Evolutionary conservation across 2,888 invertebrate species (phyloP), one percentile per base, ranked within the genome.

Genomic region (Cheiracanthium punctorium): DNA sequence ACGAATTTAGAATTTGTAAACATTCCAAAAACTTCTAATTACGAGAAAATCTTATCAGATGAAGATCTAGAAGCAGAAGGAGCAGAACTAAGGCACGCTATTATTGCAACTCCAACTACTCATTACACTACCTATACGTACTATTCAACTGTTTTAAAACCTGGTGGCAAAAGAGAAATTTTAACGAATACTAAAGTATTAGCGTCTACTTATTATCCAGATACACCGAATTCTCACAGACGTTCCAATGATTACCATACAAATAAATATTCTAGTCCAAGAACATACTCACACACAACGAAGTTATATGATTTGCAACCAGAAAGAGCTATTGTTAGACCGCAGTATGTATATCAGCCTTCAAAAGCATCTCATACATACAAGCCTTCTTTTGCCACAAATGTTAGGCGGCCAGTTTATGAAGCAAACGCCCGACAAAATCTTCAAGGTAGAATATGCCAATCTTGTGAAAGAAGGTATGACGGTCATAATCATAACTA

Each of bases 161-260:
- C 96, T 84, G 95, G 95, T 41, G 96, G 96, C 92, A 96, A 96
- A 0, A 95, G 96, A 91, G 73, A 48, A 24, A 65, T 88, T 14
- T 67, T 77, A 29, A 88, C 77, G 10, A 77, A 67, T n/a, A 81
- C 81, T 5, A 84, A 85, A 73, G 80, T 88, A 30, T 52, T 65
- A 29, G 20, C 82, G n/a, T 67, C 88, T 17, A 80, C 71, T 4
- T 76, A 75, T 43, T 41, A 80, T 58, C 29, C 32, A n/a, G 41
- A 76, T 14, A 28, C 37, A n/a, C 29, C 67, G n/a, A n/a, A 33
- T 69, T 20, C 14, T 0, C 20, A 37, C 1, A 10, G 10, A 33
- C 7, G 33, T 5, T 20, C 24, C n/a, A 20, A 33, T 69, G 20
- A 32, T 37, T 24, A 58, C 24, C 58, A 58, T 17, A 24, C 4